Conservation (phyloP, 2,888 invertebrate genomes). For the Idaea straminata region DNA sequence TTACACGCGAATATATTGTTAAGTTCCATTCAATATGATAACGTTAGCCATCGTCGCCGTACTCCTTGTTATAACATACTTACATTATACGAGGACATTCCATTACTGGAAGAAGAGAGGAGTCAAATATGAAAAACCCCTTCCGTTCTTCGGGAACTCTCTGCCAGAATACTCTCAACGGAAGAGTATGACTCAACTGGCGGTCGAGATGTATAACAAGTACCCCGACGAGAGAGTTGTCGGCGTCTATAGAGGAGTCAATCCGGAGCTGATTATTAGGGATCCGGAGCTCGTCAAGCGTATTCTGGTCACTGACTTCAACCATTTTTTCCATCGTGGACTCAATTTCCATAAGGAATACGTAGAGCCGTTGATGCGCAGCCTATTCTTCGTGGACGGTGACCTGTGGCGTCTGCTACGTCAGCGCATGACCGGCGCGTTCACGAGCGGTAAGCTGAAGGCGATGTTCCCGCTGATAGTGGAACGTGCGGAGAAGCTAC, state of each 20-base stretch:
- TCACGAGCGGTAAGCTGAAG: constrained; percentile 55
- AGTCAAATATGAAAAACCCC: constrained; percentile 48
- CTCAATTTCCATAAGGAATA: constrained; percentile 38
- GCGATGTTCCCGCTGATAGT: constrained; percentile 62
- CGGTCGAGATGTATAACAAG: constrained; percentile 45
- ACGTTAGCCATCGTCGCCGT: constrained; percentile 20
- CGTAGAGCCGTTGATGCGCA: constrained; percentile 51
- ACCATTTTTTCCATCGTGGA: constrained; percentile 46
- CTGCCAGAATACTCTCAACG: constrained; percentile 29
- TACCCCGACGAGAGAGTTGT: constrained; percentile 52
- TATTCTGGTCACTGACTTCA: constrained; percentile 46
- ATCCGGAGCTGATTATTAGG: constrained; percentile 44
- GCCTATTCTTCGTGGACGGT: constrained; percentile 58
- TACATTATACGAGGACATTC: constrained; percentile 46
- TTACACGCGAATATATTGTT: too few relatives aligned
- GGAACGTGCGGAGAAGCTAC: constrained; percentile 51
- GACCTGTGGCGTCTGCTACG: constrained; percentile 58
- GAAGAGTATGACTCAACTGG: constrained; percentile 42
- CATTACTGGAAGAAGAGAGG: constrained; percentile 47
- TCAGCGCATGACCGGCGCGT: constrained; percentile 60
- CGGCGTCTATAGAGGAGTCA: constrained; percentile 43
- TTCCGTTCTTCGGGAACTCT: constrained; percentile 44
- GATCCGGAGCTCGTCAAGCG: constrained; percentile 50
- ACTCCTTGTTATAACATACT: constrained; percentile 35
- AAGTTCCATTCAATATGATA: constrained; percentile 19